These are phyloP conservation scores for Scolopax bukidnonensis DNA, from an alignment of 2,797 vertebrate species.

Conservation along the genomic window DNA sequence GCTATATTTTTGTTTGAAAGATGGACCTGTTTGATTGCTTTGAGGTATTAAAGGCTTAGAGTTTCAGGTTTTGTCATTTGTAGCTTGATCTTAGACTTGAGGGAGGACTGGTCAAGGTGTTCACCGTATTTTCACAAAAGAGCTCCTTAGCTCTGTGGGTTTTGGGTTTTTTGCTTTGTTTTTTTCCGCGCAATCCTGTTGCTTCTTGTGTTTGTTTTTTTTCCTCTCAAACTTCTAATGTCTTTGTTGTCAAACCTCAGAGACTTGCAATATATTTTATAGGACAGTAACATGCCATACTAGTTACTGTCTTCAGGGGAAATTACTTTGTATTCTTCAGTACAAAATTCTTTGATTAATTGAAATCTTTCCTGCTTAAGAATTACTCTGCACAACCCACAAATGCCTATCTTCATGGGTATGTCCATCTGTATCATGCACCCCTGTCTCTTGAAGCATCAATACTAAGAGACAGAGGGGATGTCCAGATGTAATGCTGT, in stretches of 20 bases:
- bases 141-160: not conserved
- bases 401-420: not conserved
- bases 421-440: not conserved
- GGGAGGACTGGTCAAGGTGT: not conserved
- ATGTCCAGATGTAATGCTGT: not conserved
- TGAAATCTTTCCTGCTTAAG: not conserved
- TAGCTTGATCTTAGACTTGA: not conserved
- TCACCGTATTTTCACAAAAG: not conserved
- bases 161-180: too few relatives aligned
- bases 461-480: not conserved
- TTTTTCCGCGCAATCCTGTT: not conserved
- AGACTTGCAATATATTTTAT: not conserved
- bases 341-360: not conserved
- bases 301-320: not conserved
- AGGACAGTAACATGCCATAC: not conserved
- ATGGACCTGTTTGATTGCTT: not conserved
- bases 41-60: not conserved
- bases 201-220: not conserved
- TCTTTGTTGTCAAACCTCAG: not conserved
- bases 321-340: not conserved
- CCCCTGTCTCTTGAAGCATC: not conserved
- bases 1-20: not conserved
- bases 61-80: not conserved
- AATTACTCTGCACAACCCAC: not conserved
- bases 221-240: too few relatives aligned